Evolutionary conservation across 2,113 vertebrate genomes (phyloP).

Genomic region (Actenoides lindsayi): DNA sequence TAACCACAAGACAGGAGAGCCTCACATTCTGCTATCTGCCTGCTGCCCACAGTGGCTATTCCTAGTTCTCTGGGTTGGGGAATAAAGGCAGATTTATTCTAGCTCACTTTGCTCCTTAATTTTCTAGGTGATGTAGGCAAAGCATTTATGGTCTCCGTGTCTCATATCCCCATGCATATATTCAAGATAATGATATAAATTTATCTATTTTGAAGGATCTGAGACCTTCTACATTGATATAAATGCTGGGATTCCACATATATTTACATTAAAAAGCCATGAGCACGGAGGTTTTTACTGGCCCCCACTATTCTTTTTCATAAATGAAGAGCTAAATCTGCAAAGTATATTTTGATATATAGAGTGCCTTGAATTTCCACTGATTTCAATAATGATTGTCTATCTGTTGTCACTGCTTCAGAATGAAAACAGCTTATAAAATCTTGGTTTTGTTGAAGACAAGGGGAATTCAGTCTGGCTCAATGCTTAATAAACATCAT

Average conservation of each 20-base stretch:
- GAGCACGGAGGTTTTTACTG: background rate
- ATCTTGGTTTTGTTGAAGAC: background rate
- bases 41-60: background rate
- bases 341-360: background rate
- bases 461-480: background rate
- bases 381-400: background rate
- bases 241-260: background rate
- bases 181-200: background rate
- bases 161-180: background rate
- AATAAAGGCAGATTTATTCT: background rate
- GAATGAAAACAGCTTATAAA: background rate
- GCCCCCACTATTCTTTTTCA: background rate
- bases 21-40: background rate
- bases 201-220: background rate
- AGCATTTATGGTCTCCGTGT: background rate
- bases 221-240: background rate
- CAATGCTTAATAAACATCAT: background rate
- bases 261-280: background rate
- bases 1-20: accelerated
- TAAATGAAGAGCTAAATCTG: background rate
- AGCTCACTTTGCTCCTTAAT: background rate
- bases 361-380: background rate
- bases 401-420: background rate
- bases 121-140: background rate
- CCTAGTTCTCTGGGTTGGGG: background rate